Evolutionary conservation across 2,888 invertebrate species (phyloP).

Genomic region (Tineola bisselliella): DNA sequence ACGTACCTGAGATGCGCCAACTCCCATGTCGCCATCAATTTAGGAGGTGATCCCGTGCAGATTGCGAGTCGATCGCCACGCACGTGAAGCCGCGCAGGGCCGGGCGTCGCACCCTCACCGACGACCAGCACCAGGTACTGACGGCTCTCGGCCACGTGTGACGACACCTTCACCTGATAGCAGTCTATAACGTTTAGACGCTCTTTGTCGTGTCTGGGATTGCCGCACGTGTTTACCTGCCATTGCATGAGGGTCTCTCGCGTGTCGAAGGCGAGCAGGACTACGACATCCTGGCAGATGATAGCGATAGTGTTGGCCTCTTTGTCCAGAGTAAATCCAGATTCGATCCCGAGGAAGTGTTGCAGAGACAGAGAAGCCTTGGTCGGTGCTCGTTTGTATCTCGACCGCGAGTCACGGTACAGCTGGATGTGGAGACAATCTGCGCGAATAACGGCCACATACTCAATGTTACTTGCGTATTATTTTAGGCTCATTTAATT

Average conservation of each 20-base stretch:
- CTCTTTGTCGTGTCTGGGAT: too few species aligned
- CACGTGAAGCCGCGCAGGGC: constrained; percentile 83
- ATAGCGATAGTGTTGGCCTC: constrained; percentile 91
- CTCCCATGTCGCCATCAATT: constrained; percentile 77
- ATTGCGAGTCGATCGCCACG: constrained; percentile 81
- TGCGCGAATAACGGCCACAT: too few species aligned
- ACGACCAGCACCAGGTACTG: constrained; percentile 44
- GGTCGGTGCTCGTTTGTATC: constrained; percentile 82
- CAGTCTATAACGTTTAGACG: constrained; percentile 13
- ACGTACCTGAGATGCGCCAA: constrained; percentile 72
- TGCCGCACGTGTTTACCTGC: too few species aligned
- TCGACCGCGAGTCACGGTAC: constrained; percentile 88
- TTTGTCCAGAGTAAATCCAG: constrained; percentile 89
- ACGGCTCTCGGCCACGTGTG: constrained; percentile 27
- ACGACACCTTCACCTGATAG: not conserved
- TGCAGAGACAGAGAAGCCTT: constrained; percentile 88
- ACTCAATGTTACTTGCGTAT: too few species aligned
- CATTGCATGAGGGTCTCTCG: constrained; percentile 88
- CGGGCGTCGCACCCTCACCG: constrained; percentile 71
- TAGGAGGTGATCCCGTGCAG: constrained; percentile 81
- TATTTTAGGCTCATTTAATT: too few species aligned
- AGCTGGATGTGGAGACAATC: constrained; percentile 90
- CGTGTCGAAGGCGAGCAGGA: constrained; percentile 87
- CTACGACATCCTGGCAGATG: constrained; percentile 86
- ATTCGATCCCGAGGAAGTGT: constrained; percentile 87